Base-by-base conservation (phyloP, 2,113 vertebrate genomes). In the Labeo catla region DNA sequence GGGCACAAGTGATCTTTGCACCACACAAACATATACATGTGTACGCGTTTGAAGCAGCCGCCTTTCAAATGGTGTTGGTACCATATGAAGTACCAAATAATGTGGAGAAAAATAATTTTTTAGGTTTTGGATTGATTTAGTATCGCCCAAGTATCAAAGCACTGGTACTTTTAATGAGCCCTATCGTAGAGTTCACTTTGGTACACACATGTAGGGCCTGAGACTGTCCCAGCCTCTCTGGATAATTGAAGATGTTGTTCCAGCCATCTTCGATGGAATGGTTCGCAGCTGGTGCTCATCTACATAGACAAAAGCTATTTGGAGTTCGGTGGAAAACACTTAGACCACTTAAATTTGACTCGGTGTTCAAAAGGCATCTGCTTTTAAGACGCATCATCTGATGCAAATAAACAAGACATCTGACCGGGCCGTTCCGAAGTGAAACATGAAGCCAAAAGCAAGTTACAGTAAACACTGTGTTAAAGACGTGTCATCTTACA, bases 191-290 rank as follows among this genome's bases (percentile, higher is more conserved):
- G 47, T 76, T 59, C 8, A 34, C 36, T 65, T 49, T 15, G 23
- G 54, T 79, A 8, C 36, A 79, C 54, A 12, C 34, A 43, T 59
- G 54, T 79, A 16, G 77, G 16, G 47, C 16, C 50, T 81, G 47
- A 70, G 47, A 57, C 21, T 63, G 81, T 34, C 52, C 15, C 43
- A 13, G 47, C 63, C 10, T 52, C 63, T 57, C 15, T 79, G 66
- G 81, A 79, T 92, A 91, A 91, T 91, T 92, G 87, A 93, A 93
- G 93, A 94, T 92, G 91, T 88, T 85, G 87, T 39, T 78, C 50
- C 50, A 78, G 50, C 4, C 50, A 54, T 78, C 76, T 87, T 85
- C 74, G 23, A 54, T 68, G 86, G 91, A 90, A 94, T 94, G 91
- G 81, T 85, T 90, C 91, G 87, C 93, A 94, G 92, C 91, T 94